phyloP scores from a whole-genome alignment of 2,113 vertebrate species.

The Ariopsis seemanni region DNA sequence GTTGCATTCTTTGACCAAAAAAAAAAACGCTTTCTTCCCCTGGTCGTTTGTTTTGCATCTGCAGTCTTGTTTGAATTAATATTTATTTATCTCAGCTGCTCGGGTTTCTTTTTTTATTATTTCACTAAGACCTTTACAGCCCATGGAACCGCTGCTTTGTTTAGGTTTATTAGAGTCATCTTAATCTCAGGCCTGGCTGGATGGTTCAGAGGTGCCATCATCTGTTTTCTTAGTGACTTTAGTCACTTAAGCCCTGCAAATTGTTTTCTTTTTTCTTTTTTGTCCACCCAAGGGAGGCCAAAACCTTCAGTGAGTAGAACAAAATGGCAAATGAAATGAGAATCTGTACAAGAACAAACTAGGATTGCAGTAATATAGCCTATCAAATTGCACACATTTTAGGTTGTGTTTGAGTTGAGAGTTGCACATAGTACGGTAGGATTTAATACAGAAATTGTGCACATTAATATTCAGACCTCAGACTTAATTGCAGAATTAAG shows the following conservation, averaged over 20 bases:
- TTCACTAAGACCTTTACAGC: conserved; percentile 82
- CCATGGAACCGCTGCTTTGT: conserved; percentile 82
- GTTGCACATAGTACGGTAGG: background rate
- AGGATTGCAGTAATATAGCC: background rate
- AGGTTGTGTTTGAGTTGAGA: background rate
- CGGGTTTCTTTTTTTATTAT: conserved; percentile 69
- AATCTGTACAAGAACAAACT: conserved; percentile 2
- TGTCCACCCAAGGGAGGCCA: background rate
- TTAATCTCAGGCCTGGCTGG: conserved; percentile 80
- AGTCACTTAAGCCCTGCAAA: conserved; percentile 59
- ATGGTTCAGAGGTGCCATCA: conserved; percentile 72
- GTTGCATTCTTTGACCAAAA: conserved; percentile 75
- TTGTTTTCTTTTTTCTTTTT: conserved; percentile 12
- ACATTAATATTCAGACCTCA: background rate
- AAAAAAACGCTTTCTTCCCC: conserved; percentile 67
- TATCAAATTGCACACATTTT: background rate
- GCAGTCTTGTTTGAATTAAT: conserved; percentile 77
- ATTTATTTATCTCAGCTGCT: conserved; percentile 86
- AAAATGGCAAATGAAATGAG: conserved; percentile 7
- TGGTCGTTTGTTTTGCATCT: conserved; percentile 78
- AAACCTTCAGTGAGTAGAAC: background rate
- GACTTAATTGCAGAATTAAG: background rate
- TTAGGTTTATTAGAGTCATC: conserved; percentile 85
- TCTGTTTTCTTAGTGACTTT: conserved; percentile 77
- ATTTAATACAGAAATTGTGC: background rate